Evolutionary conservation across 2,113 vertebrate genomes (phyloP), one percentile per base, ranked within the genome.

Genomic region (Caretta caretta): DNA sequence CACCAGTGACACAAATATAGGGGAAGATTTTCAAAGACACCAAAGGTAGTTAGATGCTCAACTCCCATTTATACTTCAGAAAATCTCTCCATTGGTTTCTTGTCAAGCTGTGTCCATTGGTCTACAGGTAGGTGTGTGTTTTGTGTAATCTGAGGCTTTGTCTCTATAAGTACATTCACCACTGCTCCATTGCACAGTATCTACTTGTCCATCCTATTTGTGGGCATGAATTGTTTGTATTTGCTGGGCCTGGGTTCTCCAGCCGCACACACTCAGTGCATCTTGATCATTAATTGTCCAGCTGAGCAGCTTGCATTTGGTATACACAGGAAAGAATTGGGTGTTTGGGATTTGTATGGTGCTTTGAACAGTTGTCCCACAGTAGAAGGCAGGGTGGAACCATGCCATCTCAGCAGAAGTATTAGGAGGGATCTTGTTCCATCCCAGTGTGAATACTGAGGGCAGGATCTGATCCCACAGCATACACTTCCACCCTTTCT

Each of bases 371-470:
- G 62, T 5, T 2, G 24, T 8, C 10, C 38, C 4, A 19, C 49
- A 82, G 48, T 35, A 80, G 53, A 49, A 84, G 3, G 3, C 72
- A 88, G 16, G 56, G 4, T 48, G n/a, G 17, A n/a, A 22, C 86
- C 20, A 42, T 6, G 13, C 19, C 57, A 16, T 35, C 10, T 5
- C 17, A 72, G 75, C 31, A 88, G 24, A 48, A n/a, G 2, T 35
- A 11, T 2, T 75, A 1, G 87, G 57, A 76, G 79, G 8, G 84
- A 48, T 76, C 35, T 5, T 51, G 92, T 90, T 84, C 19, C 24
- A 31, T 24, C 5, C 0, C 56, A 19, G 0, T 0, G 2, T 81
- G 4, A 35, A 19, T 90, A 48, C 38, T 50, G 22, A 54, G 19
- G 90, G 42, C 3, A 10, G 13, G 53, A 75, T 54, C 4, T 88